Conservation (phyloP, 2,888 invertebrate genomes). For the Cheiracanthium punctorium region DNA sequence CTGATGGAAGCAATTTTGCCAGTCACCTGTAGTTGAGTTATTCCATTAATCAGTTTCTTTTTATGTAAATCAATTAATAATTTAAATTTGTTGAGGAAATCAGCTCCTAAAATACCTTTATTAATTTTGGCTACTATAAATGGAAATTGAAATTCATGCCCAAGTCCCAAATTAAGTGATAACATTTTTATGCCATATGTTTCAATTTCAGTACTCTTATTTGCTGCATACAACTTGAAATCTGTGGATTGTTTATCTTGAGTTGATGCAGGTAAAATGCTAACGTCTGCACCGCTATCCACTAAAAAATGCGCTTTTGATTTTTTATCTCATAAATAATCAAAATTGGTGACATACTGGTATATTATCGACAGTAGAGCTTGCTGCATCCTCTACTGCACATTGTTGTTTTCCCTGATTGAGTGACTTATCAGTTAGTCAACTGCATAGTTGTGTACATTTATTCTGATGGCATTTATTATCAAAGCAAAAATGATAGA, state of each 20-base stretch:
- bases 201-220: conserved; percentile 28
- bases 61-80: conserved; percentile 24
- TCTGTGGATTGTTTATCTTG: no score
- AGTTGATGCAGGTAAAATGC: not conserved
- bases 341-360: not conserved
- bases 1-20: no score
- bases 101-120: conserved; percentile 63
- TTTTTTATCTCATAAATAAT: no score
- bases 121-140: conserved; percentile 68
- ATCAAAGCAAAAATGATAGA: not conserved
- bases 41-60: conserved; percentile 17
- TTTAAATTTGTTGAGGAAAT: conserved; percentile 46
- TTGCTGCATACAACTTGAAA: conserved; percentile 17
- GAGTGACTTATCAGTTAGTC: no score
- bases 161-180: conserved; percentile 34
- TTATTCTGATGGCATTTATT: not conserved
- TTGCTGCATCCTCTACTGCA: not conserved
- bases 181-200: conserved; percentile 34
- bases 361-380: not conserved
- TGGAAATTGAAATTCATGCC: conserved; percentile 1
- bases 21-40: no score
- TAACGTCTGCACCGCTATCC: not conserved
- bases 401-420: not conserved
- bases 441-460: not conserved
- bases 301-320: not conserved